Conservation (phyloP, 2,113 vertebrate genomes). For the Panthera uncia region DNA sequence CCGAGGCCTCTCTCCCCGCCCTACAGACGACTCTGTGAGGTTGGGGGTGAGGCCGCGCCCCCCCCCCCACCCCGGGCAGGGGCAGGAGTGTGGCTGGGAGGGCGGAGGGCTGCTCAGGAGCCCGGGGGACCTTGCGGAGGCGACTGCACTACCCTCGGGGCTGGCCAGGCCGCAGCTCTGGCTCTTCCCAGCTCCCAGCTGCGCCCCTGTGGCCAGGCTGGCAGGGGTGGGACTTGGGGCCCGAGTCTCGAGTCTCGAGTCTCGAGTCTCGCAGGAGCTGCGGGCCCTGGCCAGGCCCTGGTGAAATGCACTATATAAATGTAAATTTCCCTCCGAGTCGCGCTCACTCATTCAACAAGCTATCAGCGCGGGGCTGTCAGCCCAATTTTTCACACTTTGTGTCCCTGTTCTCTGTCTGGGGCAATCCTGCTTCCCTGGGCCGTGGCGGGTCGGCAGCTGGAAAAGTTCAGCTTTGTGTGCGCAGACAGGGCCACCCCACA, state of each 20-base stretch:
- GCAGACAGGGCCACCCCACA: background rate
- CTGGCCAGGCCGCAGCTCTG: accelerated
- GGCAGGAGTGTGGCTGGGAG: background rate
- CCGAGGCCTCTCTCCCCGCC: background rate
- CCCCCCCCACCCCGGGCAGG: accelerated
- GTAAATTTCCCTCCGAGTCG: conserved; percentile 79
- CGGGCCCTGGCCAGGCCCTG: background rate
- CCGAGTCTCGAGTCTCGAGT: too few relatives aligned
- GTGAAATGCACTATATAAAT: conserved; percentile 84
- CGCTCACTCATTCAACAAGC: conserved; percentile 78
- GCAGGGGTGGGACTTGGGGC: background rate
- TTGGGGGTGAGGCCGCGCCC: background rate
- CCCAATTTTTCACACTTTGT: conserved; percentile 83
- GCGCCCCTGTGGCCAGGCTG: accelerated
- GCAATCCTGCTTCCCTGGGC: conserved; percentile 64
- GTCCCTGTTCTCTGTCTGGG: conserved; percentile 68
- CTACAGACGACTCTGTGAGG: background rate
- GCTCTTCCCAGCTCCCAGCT: background rate
- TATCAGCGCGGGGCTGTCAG: conserved; percentile 80
- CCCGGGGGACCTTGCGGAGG: background rate
- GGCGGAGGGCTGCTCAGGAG: background rate
- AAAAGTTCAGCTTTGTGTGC: background rate
- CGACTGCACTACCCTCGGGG: accelerated
- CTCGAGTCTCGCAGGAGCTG: background rate
- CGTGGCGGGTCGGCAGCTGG: background rate